Percentiles rank a stretch among this genome's conserved stretches.
These are phyloP conservation scores for Melanotaenia maccullochi DNA, from an alignment of 2,797 vertebrate species.

Conservation along the genomic window DNA sequence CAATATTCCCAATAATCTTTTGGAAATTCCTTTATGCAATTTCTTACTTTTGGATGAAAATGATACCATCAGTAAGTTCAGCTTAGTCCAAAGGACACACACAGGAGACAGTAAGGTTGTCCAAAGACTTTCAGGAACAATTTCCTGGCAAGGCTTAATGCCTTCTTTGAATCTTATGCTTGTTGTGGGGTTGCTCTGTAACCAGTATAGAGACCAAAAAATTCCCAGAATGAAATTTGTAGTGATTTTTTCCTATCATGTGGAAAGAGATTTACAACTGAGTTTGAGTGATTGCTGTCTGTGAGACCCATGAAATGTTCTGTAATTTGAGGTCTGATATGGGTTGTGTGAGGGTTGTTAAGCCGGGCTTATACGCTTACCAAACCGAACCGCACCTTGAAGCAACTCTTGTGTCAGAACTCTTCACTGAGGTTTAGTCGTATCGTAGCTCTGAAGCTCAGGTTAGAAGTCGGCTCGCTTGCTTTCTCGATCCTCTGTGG, in stretches of 20 bases:
- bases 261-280: slow-evolving; percentile 8
- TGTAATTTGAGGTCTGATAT: slow-evolving; percentile 37
- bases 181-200: background rate
- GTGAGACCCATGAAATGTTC: slow-evolving; percentile 32
- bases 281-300: slow-evolving; percentile 36
- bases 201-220: background rate
- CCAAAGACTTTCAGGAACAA: background rate
- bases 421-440: slow-evolving; percentile 29
- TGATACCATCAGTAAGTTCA: background rate
- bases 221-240: background rate
- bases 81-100: background rate
- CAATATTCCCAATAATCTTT: background rate
- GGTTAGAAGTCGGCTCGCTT: slow-evolving; percentile 17
- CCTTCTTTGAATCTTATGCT: background rate
- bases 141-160: background rate
- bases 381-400: slow-evolving; percentile 37
- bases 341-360: background rate
- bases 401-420: slow-evolving; percentile 16
- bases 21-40: too few species aligned
- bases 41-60: background rate
- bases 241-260: background rate
- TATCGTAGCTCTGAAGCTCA: slow-evolving; percentile 23
- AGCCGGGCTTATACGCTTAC: slow-evolving; percentile 1
- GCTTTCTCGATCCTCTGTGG: slow-evolving; percentile 31
- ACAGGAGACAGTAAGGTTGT: background rate